phyloP scores from a whole-genome alignment of 2,888 invertebrate species.

The Falcaria lacertinaria region DNA sequence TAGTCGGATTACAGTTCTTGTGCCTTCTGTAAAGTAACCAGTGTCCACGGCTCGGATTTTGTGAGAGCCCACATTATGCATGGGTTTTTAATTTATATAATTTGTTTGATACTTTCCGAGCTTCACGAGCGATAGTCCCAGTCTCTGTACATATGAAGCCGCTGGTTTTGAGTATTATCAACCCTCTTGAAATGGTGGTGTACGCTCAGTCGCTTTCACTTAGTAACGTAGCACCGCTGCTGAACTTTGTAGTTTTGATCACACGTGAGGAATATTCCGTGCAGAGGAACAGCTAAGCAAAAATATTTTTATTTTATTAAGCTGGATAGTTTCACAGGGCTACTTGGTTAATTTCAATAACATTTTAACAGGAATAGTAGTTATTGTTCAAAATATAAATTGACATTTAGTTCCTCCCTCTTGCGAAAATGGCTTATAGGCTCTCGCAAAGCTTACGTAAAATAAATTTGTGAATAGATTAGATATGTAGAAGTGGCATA shows the following conservation, averaged over 20 bases:
- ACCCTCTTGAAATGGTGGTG: conserved; percentile 79
- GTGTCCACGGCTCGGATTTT: conserved; percentile 49
- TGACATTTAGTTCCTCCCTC: too few species aligned
- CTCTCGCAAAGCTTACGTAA: too few species aligned
- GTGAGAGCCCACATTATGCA: conserved; percentile 64
- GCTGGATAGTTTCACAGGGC: too few species aligned
- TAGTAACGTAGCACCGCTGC: conserved; percentile 36
- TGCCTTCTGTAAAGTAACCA: conserved; percentile 40
- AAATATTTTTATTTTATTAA: too few species aligned
- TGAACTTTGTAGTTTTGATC: conserved; percentile 12
- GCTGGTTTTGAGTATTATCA: conserved; percentile 65
- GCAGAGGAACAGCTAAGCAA: neutral
- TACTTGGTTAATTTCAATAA: too few species aligned
- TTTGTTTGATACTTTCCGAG: conserved; percentile 27
- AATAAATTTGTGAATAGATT: too few species aligned
- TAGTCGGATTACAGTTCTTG: conserved; percentile 35
- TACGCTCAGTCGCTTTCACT: conserved; percentile 32
- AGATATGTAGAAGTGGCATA: too few species aligned
- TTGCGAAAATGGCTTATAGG: too few species aligned
- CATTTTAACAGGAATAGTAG: too few species aligned
- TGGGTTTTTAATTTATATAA: conserved; percentile 58
- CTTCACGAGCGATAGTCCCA: conserved; percentile 41
- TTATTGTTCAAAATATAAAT: too few species aligned
- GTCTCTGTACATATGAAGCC: conserved; percentile 35
- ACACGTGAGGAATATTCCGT: neutral